These are phyloP conservation scores for Geococcyx californianus DNA, from an alignment of 2,113 vertebrate species.

Conservation along the genomic window DNA sequence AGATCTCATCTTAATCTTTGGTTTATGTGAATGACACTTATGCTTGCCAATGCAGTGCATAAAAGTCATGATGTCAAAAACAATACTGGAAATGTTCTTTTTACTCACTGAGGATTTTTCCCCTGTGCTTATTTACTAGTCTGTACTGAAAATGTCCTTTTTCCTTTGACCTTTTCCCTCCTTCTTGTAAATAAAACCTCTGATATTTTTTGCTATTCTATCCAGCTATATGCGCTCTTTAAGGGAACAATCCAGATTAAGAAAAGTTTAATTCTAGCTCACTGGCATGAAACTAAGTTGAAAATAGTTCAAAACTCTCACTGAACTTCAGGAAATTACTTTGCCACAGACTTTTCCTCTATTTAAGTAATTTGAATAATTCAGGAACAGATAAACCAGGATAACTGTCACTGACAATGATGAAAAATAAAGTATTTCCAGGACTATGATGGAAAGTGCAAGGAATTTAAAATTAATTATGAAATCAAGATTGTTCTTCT, in stretches of 20 bases:
- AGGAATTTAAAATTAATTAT: neutral
- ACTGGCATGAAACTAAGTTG: neutral
- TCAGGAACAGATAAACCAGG: neutral
- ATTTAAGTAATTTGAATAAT: neutral
- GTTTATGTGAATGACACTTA: neutral
- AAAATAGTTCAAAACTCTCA: neutral
- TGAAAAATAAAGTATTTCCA: neutral
- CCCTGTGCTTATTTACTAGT: neutral
- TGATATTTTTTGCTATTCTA: neutral
- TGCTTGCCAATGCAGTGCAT: neutral
- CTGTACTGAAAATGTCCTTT: neutral
- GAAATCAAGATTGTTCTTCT: neutral
- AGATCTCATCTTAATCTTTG: neutral
- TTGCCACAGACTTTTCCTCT: neutral
- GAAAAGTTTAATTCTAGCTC: neutral
- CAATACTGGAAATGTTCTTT: accelerated
- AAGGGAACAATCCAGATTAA: conserved; percentile 3
- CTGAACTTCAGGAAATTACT: neutral
- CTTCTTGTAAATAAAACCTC: neutral
- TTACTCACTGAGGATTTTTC: neutral
- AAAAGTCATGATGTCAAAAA: neutral
- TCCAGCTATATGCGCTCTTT: neutral
- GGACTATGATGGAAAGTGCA: neutral
- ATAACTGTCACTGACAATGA: neutral
- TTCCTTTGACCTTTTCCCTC: neutral